A percentile compares a stretch with the other conserved stretches of the same genome.
phyloP scores from a whole-genome alignment of 2,888 invertebrate species.

The Leucania comma region DNA sequence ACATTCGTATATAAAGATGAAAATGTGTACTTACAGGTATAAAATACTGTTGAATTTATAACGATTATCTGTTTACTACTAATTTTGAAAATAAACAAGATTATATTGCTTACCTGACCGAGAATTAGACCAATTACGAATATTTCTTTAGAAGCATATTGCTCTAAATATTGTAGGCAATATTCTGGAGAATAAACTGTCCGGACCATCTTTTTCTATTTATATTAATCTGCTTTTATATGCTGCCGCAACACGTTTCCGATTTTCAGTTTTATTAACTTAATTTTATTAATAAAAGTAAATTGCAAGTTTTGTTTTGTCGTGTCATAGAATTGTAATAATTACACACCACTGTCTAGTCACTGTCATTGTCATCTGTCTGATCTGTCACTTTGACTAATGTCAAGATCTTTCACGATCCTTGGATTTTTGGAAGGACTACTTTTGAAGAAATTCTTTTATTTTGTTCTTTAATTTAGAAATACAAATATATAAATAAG shows the following conservation, averaged over 20 bases:
- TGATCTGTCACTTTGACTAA: background rate
- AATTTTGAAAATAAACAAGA: background rate
- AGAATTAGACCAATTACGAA: constrained; percentile 94
- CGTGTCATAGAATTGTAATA: constrained; percentile 53
- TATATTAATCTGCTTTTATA: constrained; percentile 27
- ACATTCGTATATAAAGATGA: too few species aligned
- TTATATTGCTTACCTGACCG: constrained; percentile 92
- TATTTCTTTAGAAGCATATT: constrained; percentile 91
- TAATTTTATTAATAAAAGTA: constrained; percentile 26
- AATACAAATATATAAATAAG: too few species aligned
- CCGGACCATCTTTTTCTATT: constrained; percentile 91
- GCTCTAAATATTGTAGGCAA: constrained; percentile 92
- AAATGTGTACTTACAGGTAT: background rate
- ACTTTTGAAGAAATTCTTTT: too few species aligned
- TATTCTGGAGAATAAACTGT: constrained; percentile 93
- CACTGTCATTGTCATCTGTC: constrained; percentile 17
- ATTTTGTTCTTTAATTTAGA: too few species aligned
- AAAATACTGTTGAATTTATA: background rate
- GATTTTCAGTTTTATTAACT: constrained; percentile 12
- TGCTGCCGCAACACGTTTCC: constrained; percentile 11
- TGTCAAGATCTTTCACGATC: constrained; percentile 8
- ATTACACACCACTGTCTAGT: constrained; percentile 1
- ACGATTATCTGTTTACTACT: too few species aligned
- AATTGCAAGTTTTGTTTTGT: constrained; percentile 52
- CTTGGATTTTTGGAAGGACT: too few species aligned